These are phyloP conservation scores for Anarhynchus alexandrinus DNA, from an alignment of 2,113 vertebrate genomes.

Conservation along the genomic window DNA sequence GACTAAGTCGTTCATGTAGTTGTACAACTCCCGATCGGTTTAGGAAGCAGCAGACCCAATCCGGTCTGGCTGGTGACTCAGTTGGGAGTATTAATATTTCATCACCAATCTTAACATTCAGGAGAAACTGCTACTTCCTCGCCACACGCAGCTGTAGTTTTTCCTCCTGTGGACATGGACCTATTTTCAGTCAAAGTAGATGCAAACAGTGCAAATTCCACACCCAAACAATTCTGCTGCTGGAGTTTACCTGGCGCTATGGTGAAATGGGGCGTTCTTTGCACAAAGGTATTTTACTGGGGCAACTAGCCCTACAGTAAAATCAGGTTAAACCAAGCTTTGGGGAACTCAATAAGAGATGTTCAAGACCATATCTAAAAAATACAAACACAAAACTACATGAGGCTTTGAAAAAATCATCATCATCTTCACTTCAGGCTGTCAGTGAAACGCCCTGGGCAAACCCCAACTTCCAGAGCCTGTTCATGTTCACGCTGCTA, in stretches of 20 bases:
- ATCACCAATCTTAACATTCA: not conserved
- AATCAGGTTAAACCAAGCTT: not conserved
- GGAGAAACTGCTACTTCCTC: not conserved
- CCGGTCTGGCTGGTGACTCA: conserved; percentile 36
- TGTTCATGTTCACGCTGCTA: not conserved
- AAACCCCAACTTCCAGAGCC: not conserved
- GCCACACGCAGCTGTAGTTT: not conserved
- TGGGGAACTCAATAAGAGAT: not conserved
- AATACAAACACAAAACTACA: not conserved
- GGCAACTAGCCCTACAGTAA: not conserved
- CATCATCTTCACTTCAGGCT: too few species aligned
- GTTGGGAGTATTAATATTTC: conserved; percentile 5
- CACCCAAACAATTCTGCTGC: not conserved
- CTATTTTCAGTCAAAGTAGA: not conserved
- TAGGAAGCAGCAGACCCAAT: not conserved
- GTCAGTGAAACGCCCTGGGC: not conserved
- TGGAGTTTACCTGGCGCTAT: not conserved
- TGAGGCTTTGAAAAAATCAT: not conserved
- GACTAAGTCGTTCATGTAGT: not conserved
- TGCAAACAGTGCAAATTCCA: not conserved
- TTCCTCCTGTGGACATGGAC: not conserved
- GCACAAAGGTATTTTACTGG: not conserved
- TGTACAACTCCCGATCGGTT: not conserved
- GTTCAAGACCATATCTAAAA: not conserved
- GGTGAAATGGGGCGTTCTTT: not conserved